Conservation (phyloP, 2,113 vertebrate species). For the Neogale vison region DNA sequence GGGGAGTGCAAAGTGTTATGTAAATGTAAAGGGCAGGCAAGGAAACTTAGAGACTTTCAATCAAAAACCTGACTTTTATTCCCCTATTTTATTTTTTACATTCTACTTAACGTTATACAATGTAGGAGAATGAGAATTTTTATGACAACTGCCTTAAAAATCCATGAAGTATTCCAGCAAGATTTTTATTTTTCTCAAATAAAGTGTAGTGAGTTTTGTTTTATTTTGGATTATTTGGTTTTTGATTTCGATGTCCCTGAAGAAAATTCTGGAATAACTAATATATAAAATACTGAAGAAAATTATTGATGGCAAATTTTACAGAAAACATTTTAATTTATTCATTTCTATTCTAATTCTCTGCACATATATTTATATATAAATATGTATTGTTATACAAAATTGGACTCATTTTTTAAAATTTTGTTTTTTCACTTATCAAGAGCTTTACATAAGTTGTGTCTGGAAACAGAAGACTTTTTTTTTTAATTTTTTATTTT, state of each 20-base stretch:
- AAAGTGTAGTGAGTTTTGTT: background rate
- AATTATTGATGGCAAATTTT: background rate
- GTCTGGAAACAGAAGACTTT: no score
- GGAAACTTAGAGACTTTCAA: background rate
- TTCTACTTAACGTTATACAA: background rate
- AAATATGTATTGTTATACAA: background rate
- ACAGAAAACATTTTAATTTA: background rate
- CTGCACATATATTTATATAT: background rate
- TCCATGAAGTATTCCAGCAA: background rate
- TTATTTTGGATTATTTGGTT: background rate
- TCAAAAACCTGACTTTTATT: background rate
- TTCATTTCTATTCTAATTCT: background rate
- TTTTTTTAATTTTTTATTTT: no score
- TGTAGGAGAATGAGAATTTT: background rate
- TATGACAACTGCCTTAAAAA: constrained; percentile 29
- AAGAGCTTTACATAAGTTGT: background rate
- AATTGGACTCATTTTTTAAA: background rate
- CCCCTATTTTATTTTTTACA: background rate
- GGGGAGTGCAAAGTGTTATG: background rate
- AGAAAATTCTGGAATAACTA: background rate
- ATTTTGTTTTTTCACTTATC: background rate
- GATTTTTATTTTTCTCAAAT: background rate
- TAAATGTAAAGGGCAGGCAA: background rate
- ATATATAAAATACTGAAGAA: background rate
- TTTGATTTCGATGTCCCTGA: background rate